Evolutionary conservation across 2,888 invertebrate genomes (phyloP), one percentile per base, ranked within the genome.

Genomic region (Monopis laevigella): DNA sequence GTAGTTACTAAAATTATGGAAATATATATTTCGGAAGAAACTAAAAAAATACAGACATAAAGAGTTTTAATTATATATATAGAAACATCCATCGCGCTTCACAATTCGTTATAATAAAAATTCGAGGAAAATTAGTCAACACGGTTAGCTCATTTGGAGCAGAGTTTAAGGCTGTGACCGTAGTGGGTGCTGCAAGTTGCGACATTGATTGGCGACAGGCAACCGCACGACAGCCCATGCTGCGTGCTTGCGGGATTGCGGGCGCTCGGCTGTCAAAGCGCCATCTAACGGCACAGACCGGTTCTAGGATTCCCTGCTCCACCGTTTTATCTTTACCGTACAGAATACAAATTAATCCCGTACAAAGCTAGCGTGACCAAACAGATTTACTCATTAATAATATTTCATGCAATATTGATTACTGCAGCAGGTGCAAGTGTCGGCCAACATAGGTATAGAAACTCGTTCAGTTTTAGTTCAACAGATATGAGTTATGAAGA

Each of bases 321-420:
- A 29, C 11, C 13, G 29, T n/a, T n/a, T n/a, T n/a, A n/a, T n/a
- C 12, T 13, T 29, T 29, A 29, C 29, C 13, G 14, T 29, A 29
- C 11, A 14, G 29, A 13, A n/a, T n/a, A n/a, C n/a, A n/a, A n/a
- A 12, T 29, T 29, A 29, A 29, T 29, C 29, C 29, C 11, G 3
- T 3, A n/a, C n/a, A n/a, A n/a, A n/a, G 12, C 43, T 44, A 44
- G 46, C 45, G 46, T 48, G 44, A 45, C 46, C 44, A 48, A 46
- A 48, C 16, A 45, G 36, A 46, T 43, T 45, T 42, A 32, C 29
- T 41, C 41, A 46, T 45, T 48, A 46, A 46, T 48, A 45, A 48
- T 43, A 6, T 46, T 44, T 44, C 45, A 48, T 44, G 46, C 46
- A 43, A 44, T 44, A 43, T 46, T 46, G 41, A 44, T 45, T 21